Evolutionary conservation across 2,113 vertebrate genomes (phyloP).

Genomic region (Heliornis fulica): DNA sequence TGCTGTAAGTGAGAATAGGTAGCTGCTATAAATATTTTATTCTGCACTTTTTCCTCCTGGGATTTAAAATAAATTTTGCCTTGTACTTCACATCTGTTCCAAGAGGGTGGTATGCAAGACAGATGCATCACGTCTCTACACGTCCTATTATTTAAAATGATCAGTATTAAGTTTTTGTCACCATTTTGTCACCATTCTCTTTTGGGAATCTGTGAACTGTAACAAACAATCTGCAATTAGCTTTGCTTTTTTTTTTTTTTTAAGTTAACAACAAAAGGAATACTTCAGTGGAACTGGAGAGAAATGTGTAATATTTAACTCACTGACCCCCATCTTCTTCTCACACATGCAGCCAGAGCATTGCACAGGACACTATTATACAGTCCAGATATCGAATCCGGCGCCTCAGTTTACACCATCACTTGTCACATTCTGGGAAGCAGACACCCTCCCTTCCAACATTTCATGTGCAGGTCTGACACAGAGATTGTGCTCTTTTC

Average conservation of each 20-base stretch:
- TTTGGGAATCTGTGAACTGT: not conserved
- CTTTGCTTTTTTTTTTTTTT: not conserved
- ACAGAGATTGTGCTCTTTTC: not conserved
- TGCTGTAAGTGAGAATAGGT: not conserved
- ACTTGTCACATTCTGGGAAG: not conserved
- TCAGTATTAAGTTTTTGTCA: not conserved
- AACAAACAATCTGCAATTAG: not conserved
- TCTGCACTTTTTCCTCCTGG: not conserved
- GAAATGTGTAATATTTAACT: not conserved
- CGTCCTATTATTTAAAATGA: not conserved
- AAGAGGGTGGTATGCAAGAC: not conserved
- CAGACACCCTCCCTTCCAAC: not conserved
- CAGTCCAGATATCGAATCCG: not conserved
- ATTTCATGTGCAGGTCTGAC: not conserved
- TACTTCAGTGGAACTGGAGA: not conserved
- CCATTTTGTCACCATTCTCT: not conserved
- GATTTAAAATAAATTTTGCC: not conserved
- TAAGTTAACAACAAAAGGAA: not conserved
- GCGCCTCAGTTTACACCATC: not conserved
- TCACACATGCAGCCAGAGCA: not conserved
- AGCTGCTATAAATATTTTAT: not conserved
- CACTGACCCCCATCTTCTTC: not conserved
- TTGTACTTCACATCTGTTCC: not conserved
- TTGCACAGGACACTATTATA: not conserved
- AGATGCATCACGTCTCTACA: rapidly evolving